Percentiles rank a stretch among this genome's conserved stretches.
These are phyloP conservation scores for Grammomys dolichurus DNA, from an alignment of 2,113 vertebrate genomes.

Conservation along the genomic window DNA sequence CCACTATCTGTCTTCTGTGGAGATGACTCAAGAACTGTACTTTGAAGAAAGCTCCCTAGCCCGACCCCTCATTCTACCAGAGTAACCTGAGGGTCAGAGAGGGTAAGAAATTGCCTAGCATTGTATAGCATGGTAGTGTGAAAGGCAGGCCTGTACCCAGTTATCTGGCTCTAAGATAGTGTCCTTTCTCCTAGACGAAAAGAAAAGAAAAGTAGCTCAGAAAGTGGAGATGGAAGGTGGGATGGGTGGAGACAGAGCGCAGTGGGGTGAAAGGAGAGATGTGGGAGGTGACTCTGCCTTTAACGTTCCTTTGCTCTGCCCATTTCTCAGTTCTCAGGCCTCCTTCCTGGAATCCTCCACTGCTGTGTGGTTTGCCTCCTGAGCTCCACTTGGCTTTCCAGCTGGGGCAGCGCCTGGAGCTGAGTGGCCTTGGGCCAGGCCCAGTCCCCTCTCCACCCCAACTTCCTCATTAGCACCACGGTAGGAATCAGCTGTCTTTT, in stretches of 20 bases:
- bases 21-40: not conserved
- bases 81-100: slow-evolving; percentile 15
- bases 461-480: not conserved
- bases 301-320: not conserved
- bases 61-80: not conserved
- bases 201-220: not conserved
- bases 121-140: not conserved
- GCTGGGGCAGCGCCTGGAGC: not conserved
- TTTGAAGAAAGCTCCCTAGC: not conserved
- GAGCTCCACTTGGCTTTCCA: not conserved
- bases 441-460: not conserved
- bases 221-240: not conserved
- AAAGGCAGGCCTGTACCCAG: not conserved
- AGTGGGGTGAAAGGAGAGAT: not conserved
- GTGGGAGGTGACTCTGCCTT: not conserved
- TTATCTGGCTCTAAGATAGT: not conserved
- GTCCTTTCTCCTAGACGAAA: not conserved
- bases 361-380: not conserved
- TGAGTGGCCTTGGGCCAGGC: too few relatives aligned
- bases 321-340: not conserved
- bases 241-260: not conserved
- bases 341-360: not conserved
- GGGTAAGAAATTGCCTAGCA: not conserved
- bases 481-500: not conserved
- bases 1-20: not conserved